phyloP scores from a whole-genome alignment of 1,140 invertebrate genomes.

The Stegodyphus dumicola region DNA sequence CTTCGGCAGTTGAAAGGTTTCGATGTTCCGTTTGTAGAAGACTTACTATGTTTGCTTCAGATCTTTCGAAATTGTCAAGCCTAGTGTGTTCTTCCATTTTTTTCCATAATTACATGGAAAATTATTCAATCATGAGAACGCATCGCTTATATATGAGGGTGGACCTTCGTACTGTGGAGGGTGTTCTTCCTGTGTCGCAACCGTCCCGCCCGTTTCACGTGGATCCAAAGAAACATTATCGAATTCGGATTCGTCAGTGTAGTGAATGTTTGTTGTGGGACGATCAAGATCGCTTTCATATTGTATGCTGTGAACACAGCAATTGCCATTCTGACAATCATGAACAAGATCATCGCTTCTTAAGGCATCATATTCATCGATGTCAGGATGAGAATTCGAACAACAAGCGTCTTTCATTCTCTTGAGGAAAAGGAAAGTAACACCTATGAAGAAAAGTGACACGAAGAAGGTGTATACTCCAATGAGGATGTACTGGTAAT shows the following conservation, averaged over 20 bases:
- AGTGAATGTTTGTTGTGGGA: too few relatives aligned
- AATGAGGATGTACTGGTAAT: slow-evolving; percentile 5
- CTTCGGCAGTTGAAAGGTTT: too few relatives aligned
- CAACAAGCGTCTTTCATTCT: neutral
- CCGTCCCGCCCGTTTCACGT: neutral
- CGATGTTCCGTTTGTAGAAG: too few relatives aligned
- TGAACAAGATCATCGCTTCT: neutral
- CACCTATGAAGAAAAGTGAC: neutral
- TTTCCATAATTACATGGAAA: too few relatives aligned
- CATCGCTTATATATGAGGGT: slow-evolving; percentile 3
- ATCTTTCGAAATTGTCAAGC: too few relatives aligned
- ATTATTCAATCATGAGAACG: too few relatives aligned
- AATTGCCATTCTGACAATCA: too few relatives aligned
- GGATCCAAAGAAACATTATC: slow-evolving; percentile 18
- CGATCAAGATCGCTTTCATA: too few relatives aligned
- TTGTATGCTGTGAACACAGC: too few relatives aligned
- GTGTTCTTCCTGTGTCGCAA: neutral
- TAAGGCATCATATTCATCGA: neutral
- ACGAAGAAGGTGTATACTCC: slow-evolving; percentile 8
- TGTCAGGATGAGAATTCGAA: neutral
- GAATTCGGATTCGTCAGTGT: neutral
- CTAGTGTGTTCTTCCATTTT: too few relatives aligned
- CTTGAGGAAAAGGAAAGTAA: neutral
- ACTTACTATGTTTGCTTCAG: too few relatives aligned
- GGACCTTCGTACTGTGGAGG: slow-evolving; percentile 16